Percentiles rank a stretch among this genome's conserved stretches.
Evolutionary conservation across 2,797 vertebrate genomes (phyloP).

Genomic region (Microhierax caerulescens): DNA sequence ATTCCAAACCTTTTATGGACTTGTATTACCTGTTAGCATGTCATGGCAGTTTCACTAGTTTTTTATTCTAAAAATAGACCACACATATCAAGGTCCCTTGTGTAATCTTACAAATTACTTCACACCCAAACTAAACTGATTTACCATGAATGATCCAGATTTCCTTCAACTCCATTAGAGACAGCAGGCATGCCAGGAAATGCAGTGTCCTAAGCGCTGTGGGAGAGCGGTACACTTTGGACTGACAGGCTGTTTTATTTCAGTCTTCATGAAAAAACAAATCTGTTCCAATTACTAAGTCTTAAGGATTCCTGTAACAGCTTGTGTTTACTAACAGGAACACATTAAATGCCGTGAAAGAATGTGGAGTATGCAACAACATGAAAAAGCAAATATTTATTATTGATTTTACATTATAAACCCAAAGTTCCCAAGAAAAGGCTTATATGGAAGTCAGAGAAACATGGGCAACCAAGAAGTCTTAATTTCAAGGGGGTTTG

Average conservation of each 20-base stretch:
- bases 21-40: neutral
- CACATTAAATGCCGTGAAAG: neutral
- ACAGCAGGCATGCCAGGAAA: neutral
- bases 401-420: neutral
- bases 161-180: neutral
- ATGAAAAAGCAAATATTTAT: neutral
- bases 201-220: neutral
- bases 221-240: neutral
- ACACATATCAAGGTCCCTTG: neutral
- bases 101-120: constrained; percentile 1
- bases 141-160: neutral
- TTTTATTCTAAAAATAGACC: neutral
- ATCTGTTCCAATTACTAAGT: neutral
- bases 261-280: neutral
- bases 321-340: neutral
- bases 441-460: neutral
- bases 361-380: neutral
- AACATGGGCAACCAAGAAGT: neutral
- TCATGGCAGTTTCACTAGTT: neutral
- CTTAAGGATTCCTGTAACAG: neutral
- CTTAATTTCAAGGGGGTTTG: neutral
- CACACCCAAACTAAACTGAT: constrained; percentile 1
- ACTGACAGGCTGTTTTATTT: neutral
- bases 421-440: neutral
- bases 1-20: neutral